phyloP scores from a whole-genome alignment of 37 sponge, comb jelly and placozoan genomes.

The Spongia lamella region DNA sequence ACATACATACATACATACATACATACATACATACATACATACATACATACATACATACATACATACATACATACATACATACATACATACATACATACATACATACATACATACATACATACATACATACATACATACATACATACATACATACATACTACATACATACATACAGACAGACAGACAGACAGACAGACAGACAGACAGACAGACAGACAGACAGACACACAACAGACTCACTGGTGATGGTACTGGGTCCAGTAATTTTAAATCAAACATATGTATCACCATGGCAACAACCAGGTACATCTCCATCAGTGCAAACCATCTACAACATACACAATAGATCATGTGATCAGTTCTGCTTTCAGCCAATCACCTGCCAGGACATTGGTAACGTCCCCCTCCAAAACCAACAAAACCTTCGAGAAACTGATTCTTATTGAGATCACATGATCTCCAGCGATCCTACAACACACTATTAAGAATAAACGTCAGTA shows the following conservation, averaged over 20 bases:
- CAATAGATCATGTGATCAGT: neutral
- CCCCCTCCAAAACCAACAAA: constrained; percentile 88
- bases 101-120: too few relatives aligned
- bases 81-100: too few relatives aligned
- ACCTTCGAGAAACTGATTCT: constrained; percentile 68
- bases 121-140: too few relatives aligned
- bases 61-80: too few relatives aligned
- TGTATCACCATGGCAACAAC: constrained; percentile 54
- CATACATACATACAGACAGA: too few relatives aligned
- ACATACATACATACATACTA: too few relatives aligned
- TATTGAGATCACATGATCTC: constrained; percentile 62
- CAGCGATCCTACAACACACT: constrained; percentile 61
- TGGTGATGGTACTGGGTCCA: constrained; percentile 63
- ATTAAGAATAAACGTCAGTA: neutral
- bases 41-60: too few relatives aligned
- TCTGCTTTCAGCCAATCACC: constrained; percentile 29
- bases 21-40: too few relatives aligned
- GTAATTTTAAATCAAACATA: constrained; percentile 52
- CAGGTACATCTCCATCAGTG: constrained; percentile 84
- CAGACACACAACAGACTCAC: too few relatives aligned
- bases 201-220: too few relatives aligned
- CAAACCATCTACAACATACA: constrained; percentile 66
- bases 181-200: too few relatives aligned
- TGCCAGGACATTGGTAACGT: constrained; percentile 81
- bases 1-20: too few relatives aligned